These are phyloP conservation scores for Andrena praecox DNA, from an alignment of 2,888 invertebrate genomes.

Conservation along the genomic window DNA sequence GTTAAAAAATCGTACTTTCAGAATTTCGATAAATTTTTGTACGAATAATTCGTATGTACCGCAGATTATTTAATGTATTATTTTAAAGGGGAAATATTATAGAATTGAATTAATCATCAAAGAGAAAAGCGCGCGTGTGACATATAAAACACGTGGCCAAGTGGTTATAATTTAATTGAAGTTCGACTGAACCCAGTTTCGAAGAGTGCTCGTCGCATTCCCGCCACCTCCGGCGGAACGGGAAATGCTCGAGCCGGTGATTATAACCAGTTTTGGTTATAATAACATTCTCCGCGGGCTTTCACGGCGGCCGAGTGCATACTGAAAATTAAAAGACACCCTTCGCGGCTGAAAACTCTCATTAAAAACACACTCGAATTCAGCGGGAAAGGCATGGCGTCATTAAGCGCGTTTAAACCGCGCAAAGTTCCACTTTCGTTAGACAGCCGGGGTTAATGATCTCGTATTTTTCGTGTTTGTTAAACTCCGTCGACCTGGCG, in stretches of 20 bases:
- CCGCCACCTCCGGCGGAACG: not conserved
- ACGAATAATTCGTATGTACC: too few species aligned
- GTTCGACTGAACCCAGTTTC: too few species aligned
- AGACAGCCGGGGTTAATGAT: constrained; percentile 44
- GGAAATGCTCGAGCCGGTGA: constrained; percentile 19
- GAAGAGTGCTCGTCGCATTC: constrained; percentile 3
- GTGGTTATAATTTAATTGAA: not conserved
- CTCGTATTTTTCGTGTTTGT: constrained; percentile 19
- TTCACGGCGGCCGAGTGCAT: not conserved
- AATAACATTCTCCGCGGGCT: constrained; percentile 20
- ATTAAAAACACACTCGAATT: constrained; percentile 53
- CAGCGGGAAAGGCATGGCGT: constrained; percentile 11
- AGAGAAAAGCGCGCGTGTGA: not conserved
- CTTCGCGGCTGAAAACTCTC: constrained; percentile 49
- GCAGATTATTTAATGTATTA: too few species aligned
- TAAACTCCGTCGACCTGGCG: not conserved
- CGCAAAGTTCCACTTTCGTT: constrained; percentile 43
- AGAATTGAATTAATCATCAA: not conserved
- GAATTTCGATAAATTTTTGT: too few species aligned
- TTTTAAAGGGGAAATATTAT: not conserved
- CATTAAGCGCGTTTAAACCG: constrained; percentile 39
- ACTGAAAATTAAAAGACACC: constrained; percentile 38
- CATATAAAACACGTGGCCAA: not conserved
- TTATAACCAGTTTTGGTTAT: constrained; percentile 44
- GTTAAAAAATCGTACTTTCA: too few species aligned